These are phyloP conservation scores for Anoncus sp. DNA, from an alignment of 2,888 invertebrate species.

Conservation along the genomic window DNA sequence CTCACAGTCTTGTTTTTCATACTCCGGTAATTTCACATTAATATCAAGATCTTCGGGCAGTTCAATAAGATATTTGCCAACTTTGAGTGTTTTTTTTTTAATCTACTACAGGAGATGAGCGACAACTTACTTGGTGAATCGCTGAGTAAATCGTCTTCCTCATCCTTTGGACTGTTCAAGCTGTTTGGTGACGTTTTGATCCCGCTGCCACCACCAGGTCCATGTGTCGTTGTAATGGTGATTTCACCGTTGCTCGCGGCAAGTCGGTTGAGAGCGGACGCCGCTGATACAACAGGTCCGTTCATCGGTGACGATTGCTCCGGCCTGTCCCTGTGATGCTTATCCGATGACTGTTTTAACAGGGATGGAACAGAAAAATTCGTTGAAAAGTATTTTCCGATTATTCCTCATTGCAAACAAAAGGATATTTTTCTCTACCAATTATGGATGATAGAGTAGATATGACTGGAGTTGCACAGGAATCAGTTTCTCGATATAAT, in stretches of 20 bases:
- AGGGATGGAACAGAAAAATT: conserved; percentile 20
- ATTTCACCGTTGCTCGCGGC: conserved; percentile 92
- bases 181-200: conserved; percentile 82
- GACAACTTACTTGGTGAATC: conserved; percentile 93
- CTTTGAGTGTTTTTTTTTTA: conserved; percentile 31
- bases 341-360: conserved; percentile 79
- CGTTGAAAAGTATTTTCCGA: conserved; percentile 21
- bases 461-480: not conserved
- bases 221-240: conserved; percentile 91
- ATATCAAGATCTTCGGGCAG: conserved; percentile 26
- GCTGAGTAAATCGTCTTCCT: conserved; percentile 88
- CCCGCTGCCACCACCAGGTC: conserved; percentile 83
- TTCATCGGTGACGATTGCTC: conserved; percentile 83
- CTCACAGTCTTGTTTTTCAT: not conserved
- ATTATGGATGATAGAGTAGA: conserved; percentile 68
- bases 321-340: conserved; percentile 83
- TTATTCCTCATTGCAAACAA: conserved; percentile 20
- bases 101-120: no score
- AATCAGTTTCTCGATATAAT: conserved; percentile 51
- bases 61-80: conserved; percentile 2
- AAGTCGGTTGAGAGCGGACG: conserved; percentile 88
- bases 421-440: conserved; percentile 63
- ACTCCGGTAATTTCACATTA: conserved; percentile 22
- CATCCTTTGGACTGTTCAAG: conserved; percentile 81
- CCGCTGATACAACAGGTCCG: conserved; percentile 84